Conservation (phyloP, 2,797 vertebrate genomes). For the Setipinna tenuifilis region DNA sequence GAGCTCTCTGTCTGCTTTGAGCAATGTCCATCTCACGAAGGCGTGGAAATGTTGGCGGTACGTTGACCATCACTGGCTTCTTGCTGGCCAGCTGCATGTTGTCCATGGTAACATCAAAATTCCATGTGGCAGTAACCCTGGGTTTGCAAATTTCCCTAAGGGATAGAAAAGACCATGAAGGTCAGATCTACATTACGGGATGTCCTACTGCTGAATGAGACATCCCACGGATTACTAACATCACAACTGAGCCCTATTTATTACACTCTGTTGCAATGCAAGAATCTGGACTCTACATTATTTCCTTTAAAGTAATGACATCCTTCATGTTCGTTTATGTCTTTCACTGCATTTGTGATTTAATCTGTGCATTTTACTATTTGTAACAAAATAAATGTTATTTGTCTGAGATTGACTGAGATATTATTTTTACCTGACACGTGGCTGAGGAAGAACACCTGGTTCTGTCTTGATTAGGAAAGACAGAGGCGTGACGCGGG, state of each 20-base stretch:
- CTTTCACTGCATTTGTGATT: too few relatives aligned
- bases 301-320: background rate
- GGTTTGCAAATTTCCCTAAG: background rate
- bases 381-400: too few relatives aligned
- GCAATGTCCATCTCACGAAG: background rate
- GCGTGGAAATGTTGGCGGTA: background rate
- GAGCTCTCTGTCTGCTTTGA: conserved; percentile 4
- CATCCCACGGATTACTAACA: background rate
- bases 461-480: background rate
- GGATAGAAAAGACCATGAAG: background rate
- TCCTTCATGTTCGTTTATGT: too few relatives aligned
- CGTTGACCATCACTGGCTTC: background rate
- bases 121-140: background rate
- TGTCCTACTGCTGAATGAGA: background rate
- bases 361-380: too few relatives aligned
- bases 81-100: conserved; percentile 2
- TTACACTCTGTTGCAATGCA: background rate
- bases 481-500: background rate
- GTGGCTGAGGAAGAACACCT: background rate
- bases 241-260: background rate
- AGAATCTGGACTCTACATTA: background rate
- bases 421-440: background rate
- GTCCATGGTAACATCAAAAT: conserved; percentile 6
- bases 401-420: too few relatives aligned
- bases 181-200: background rate